Evolutionary conservation across 2,888 invertebrate genomes (phyloP).

Genomic region (Seira ritae): DNA sequence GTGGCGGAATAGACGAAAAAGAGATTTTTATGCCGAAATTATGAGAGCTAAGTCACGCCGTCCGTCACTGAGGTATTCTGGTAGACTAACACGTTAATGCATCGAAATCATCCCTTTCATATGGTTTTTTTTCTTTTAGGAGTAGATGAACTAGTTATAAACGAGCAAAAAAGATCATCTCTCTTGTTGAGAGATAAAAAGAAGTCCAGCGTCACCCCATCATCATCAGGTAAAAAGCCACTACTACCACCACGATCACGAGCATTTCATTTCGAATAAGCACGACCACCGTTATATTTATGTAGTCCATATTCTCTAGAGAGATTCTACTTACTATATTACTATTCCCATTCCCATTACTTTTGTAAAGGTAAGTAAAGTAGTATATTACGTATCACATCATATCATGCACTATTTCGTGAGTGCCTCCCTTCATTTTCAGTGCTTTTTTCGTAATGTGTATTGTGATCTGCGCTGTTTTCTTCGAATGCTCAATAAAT

Average conservation of each 20-base stretch:
- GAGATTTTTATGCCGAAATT: slow-evolving; percentile 34
- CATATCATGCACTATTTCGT: no score
- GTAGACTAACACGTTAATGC: slow-evolving; percentile 66
- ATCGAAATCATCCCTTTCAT: slow-evolving; percentile 60
- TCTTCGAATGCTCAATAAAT: no score
- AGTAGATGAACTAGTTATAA: slow-evolving; percentile 44
- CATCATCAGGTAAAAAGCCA: slow-evolving; percentile 44
- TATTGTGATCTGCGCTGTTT: no score
- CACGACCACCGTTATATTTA: no score
- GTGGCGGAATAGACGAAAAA: slow-evolving; percentile 35
- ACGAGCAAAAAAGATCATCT: slow-evolving; percentile 16
- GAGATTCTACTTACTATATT: no score
- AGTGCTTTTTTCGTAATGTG: no score
- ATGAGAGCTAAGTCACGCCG: slow-evolving; percentile 64
- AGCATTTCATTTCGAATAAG: no score
- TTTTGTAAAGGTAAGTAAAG: no score
- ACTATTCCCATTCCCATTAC: no score
- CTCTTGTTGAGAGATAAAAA: slow-evolving; percentile 17
- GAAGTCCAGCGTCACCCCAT: slow-evolving; percentile 61
- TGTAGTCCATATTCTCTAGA: no score
- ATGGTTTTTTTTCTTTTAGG: slow-evolving; percentile 46
- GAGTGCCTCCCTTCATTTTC: no score
- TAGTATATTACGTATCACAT: no score
- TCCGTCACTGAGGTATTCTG: slow-evolving; percentile 66
- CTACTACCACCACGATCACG: slow-evolving; percentile 33